Evolutionary conservation across 2,113 vertebrate genomes (phyloP), one percentile per base, ranked within the genome.

Genomic region (Ornithorhynchus anatinus): DNA sequence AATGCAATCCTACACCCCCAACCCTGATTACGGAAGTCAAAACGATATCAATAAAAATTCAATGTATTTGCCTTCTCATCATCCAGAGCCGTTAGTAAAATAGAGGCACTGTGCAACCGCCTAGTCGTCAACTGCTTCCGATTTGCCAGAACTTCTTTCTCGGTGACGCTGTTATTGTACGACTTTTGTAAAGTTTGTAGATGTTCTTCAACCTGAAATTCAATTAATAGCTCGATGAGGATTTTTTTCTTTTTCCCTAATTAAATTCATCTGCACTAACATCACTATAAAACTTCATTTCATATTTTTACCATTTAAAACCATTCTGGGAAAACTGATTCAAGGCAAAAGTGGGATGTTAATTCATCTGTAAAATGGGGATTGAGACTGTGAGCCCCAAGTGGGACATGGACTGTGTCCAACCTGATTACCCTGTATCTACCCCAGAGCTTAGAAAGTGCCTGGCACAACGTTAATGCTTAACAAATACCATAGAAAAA

Each of bases 161-260:
- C 77, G n/a, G 65, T 42, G 31, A 59, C 16, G 3, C 40, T 36
- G 1, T 82, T 72, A 69, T 61, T 78, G 36, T 72, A 86, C 35
- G 51, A 16, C 16, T 59, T 51, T 31, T 90, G 84, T 25, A 93
- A 59, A 43, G 48, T 37, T 22, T 75, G 58, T 47, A 87, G 48
- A 50, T 90, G 88, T 10, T 88, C 84, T 78, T 90, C 90, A 52
- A 88, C 45, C 90, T 91, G 61, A 63, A 87, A 84, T 50, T 63
- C 27, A 81, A 64, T 53, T 7, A 16, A 36, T 58, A 38, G 10
- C 8, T 27, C 47, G 72, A 11, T 56, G 47, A 74, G 62, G 62
- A 39, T 14, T 20, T 51, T 16, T 37, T 36, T 37, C n/a, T 17
- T 56, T 43, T 62, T 69, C 29, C 23, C 17, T 44, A 9, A 39